Evolutionary conservation across 35 echinoderm and acorn worm genomes (phyloP), one percentile per base, ranked within the genome.

Genomic region (Lytechinus variegatus): DNA sequence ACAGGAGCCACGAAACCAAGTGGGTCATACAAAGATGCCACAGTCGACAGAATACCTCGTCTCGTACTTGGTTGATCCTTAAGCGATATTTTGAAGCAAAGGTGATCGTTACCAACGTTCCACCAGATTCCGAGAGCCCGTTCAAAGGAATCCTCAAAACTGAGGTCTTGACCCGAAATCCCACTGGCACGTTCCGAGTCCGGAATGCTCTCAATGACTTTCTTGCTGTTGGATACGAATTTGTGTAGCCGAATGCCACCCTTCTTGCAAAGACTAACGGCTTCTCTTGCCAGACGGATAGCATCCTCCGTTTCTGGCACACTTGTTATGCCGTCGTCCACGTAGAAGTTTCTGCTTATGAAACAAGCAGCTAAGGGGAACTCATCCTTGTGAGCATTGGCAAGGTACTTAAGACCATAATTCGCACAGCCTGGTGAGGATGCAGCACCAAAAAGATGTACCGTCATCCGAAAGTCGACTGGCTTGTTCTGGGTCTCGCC

Each of bases 391-490:
- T 56, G 10, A 4, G 58, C 9, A 16, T 87, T 89, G 27, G 96
- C 96, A 27, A 89, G 92, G 10, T 95, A 60, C 95, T 95, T 97
- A 27, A 95, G 86, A 3, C 95, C 96, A 66, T 88, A 94, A 14
- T 91, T 57, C 9, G 96, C 96, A 89, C 96, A 97, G 9, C 53
- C 28, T 86, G 96, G 94, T 9, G 96, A 97, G 8, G 96, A 95
- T 7, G 89, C 90, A n/a, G 96, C 96, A 10, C 95, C 94, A 95
- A 97, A 97, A 13, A 95, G 58, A 92, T 97, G 96, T 0, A 97
- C 96, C 8, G 9, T 89, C 96, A 97, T 97, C 27, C 95, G 4
- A 33, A 95, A 95, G 28, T 95, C 53, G n/a, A n/a, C n/a, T n/a
- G n/a, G n/a, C n/a, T n/a, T n/a, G n/a, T n/a, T n/a, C n/a, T n/a